phyloP scores from a whole-genome alignment of 2,113 vertebrate genomes.

The human region GRCh38 chr11:113103001-113103500 shows the following conservation, averaged over 20 bases:
- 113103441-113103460: slow-evolving; percentile 69
- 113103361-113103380: slow-evolving; percentile 72
- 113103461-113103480: slow-evolving; percentile 16
- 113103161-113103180: slow-evolving; percentile 57
- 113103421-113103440: slow-evolving; percentile 69
- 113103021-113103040: background rate
- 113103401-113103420: slow-evolving; percentile 66
- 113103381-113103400: slow-evolving; percentile 74
- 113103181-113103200: slow-evolving; percentile 15
- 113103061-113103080: background rate
- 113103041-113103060: background rate
- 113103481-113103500: slow-evolving; percentile 13
- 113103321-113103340: slow-evolving; percentile 71
- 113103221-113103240: slow-evolving; percentile 43
- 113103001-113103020: background rate
- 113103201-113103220: background rate
- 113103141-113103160: slow-evolving; percentile 40
- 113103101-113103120: slow-evolving; percentile 56
- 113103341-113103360: slow-evolving; percentile 70
- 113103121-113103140: slow-evolving; percentile 38
- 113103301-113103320: slow-evolving; percentile 69
- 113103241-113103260: slow-evolving; percentile 51
- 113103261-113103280: slow-evolving; percentile 62
- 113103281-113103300: slow-evolving; percentile 41
- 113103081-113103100: slow-evolving; percentile 43